These are phyloP conservation scores for Onychomys leucogaster DNA, from an alignment of 2,797 vertebrate species.

Conservation along the genomic window DNA sequence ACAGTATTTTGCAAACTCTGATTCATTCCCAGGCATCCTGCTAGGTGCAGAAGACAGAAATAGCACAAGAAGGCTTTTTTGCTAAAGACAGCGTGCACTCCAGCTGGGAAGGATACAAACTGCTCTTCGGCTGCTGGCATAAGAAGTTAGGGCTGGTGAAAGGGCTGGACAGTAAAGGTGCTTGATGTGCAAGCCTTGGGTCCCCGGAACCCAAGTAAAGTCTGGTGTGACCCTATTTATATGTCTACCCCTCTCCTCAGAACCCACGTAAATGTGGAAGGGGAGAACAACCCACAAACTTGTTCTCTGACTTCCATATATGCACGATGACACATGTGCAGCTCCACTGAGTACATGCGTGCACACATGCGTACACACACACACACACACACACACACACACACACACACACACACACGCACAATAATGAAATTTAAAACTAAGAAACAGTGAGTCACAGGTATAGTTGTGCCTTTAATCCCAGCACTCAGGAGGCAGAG, in stretches of 20 bases:
- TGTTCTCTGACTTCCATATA: background rate
- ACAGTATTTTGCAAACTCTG: background rate
- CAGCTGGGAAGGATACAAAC: background rate
- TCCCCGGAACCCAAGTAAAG: background rate
- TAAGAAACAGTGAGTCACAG: too few species aligned
- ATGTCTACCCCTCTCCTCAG: background rate
- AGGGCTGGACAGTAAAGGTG: background rate
- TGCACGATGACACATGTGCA: background rate
- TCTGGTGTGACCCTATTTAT: background rate
- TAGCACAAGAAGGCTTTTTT: background rate
- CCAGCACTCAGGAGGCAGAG: background rate
- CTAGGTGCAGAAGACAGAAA: background rate
- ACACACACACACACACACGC: too few species aligned
- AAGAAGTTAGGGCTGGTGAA: background rate
- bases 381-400: too few species aligned
- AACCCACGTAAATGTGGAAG: background rate
- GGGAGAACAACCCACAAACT: background rate
- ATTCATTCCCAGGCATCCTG: background rate
- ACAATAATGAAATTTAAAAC: too few species aligned
- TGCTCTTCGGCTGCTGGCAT: background rate
- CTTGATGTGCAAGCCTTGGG: background rate
- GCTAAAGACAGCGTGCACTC: background rate
- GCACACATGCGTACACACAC: too few species aligned
- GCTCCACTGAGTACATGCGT: too few species aligned
- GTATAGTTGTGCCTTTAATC: background rate